These are phyloP conservation scores for Helicolenus hilgendorfi DNA, from an alignment of 2,797 vertebrate genomes.

Conservation along the genomic window DNA sequence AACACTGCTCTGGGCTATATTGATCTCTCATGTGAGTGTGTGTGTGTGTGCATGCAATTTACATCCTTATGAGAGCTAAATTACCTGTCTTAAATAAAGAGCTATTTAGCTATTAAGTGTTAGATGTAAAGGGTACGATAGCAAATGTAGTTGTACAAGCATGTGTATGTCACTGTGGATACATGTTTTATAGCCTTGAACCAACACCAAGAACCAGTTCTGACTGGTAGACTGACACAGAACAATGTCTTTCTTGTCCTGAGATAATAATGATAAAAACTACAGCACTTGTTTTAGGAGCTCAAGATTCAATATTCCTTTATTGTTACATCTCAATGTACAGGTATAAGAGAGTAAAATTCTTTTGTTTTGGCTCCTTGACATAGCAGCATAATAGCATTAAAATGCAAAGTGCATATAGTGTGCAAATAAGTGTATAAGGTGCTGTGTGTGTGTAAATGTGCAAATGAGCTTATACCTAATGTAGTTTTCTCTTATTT, in stretches of 20 bases:
- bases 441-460: too few relatives aligned
- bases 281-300: not conserved
- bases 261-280: not conserved
- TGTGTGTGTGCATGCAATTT: not conserved
- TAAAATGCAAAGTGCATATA: too few relatives aligned
- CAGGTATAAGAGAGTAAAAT: too few relatives aligned
- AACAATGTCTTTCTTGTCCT: not conserved
- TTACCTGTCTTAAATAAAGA: slow-evolving; percentile 5
- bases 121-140: not conserved
- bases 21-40: slow-evolving; percentile 45
- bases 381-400: too few relatives aligned
- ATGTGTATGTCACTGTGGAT: not conserved
- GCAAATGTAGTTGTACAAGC: not conserved
- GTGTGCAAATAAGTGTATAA: too few relatives aligned
- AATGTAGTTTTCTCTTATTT: too few relatives aligned
- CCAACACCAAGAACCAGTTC: slow-evolving; percentile 4
- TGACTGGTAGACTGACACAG: not conserved
- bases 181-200: slow-evolving; percentile 5
- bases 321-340: too few relatives aligned
- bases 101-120: not conserved
- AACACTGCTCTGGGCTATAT: slow-evolving; percentile 71
- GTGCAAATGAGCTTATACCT: too few relatives aligned
- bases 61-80: not conserved
- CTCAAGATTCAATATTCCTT: not conserved
- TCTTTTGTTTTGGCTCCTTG: too few relatives aligned